Conservation (phyloP, 2,797 vertebrate genomes). For the Glossophaga mutica region DNA sequence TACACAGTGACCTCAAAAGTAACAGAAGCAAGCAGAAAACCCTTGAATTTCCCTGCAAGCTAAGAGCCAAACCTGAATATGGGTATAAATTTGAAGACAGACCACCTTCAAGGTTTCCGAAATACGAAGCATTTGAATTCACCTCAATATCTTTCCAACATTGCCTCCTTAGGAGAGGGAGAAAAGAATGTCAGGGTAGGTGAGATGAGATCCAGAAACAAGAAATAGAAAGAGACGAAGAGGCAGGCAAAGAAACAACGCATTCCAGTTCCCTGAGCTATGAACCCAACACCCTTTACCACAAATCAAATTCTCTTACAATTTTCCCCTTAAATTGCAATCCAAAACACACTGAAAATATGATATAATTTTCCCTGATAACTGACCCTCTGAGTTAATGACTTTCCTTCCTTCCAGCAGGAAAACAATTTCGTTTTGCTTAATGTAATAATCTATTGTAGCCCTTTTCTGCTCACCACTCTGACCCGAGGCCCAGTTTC, state of each 20-base stretch:
- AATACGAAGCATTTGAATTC: background rate
- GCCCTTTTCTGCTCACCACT: background rate
- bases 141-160: background rate
- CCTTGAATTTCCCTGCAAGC: background rate
- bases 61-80: background rate
- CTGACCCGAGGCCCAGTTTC: conserved; percentile 31
- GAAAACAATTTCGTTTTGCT: conserved; percentile 50
- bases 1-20: background rate
- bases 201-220: background rate
- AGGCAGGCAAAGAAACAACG: background rate
- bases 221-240: background rate
- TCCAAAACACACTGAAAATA: conserved; percentile 62
- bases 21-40: background rate
- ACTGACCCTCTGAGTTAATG: conserved; percentile 2
- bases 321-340: conserved; percentile 68
- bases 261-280: background rate
- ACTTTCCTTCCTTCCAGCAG: background rate
- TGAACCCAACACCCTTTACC: conserved; percentile 40
- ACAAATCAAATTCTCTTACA: conserved; percentile 37
- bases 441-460: conserved; percentile 20
- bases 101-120: background rate
- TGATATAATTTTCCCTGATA: conserved; percentile 58
- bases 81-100: background rate
- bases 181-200: background rate
- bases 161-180: background rate